Evolutionary conservation across 2,113 vertebrate genomes (phyloP).

Genomic region (Tachysurus fulvidraco): DNA sequence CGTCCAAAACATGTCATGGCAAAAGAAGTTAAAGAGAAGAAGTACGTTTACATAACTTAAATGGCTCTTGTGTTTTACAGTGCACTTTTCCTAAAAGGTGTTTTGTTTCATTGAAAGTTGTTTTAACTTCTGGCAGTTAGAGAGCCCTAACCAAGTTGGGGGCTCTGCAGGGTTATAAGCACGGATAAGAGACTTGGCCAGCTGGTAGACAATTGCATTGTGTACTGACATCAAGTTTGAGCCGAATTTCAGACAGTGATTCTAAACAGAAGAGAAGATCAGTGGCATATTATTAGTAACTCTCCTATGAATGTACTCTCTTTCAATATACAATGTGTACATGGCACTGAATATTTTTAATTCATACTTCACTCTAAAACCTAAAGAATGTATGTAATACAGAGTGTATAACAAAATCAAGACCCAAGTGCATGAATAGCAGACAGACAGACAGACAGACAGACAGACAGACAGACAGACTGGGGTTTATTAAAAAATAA

Average conservation of each 20-base stretch:
- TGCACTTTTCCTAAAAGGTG: no score
- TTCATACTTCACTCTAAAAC: background rate
- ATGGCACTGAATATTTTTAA: background rate
- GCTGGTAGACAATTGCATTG: background rate
- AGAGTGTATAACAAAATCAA: no score
- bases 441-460: no score
- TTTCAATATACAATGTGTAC: background rate
- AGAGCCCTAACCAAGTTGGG: constrained; percentile 21
- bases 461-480: no score
- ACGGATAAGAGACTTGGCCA: constrained; percentile 17
- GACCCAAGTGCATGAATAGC: no score
- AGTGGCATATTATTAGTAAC: background rate
- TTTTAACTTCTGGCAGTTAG: constrained; percentile 12
- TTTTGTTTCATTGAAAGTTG: no score
- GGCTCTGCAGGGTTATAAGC: background rate
- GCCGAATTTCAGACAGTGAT: background rate
- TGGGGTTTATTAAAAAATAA: no score
- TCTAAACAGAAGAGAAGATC: background rate
- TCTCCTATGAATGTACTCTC: background rate
- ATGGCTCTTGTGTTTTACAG: no score
- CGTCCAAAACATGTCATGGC: no score
- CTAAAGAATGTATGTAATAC: no score
- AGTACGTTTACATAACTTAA: no score
- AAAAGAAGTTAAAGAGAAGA: no score
- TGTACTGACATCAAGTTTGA: constrained; percentile 26